Evolutionary conservation across 2,113 vertebrate species (phyloP).

Genomic region (Arizona elegans): DNA sequence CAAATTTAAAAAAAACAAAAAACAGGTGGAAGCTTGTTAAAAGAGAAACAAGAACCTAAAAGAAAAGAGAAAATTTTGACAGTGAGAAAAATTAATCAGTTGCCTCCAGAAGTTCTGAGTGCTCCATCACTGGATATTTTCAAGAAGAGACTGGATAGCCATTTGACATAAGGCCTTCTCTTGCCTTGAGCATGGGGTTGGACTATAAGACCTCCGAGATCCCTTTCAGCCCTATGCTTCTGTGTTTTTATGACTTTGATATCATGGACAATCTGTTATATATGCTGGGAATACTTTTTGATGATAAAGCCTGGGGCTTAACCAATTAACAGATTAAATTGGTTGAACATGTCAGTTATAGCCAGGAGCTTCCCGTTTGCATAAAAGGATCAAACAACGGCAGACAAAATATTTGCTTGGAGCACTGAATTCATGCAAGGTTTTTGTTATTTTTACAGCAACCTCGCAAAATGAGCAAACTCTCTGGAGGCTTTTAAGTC

Average conservation of each 20-base stretch:
- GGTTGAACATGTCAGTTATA: not conserved
- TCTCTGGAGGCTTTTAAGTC: not conserved
- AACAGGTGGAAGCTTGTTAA: too few relatives aligned
- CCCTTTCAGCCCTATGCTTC: not conserved
- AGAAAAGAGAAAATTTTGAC: too few relatives aligned
- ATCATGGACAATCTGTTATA: conserved; percentile 1
- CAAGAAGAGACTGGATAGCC: not conserved
- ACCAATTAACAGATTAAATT: conserved; percentile 4
- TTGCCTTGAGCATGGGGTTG: not conserved
- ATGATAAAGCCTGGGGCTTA: conserved; percentile 10
- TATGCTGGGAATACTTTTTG: conserved; percentile 6
- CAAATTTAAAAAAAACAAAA: too few relatives aligned
- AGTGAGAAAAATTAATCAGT: too few relatives aligned
- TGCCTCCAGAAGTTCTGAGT: not conserved
- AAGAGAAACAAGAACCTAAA: too few relatives aligned
- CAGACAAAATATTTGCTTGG: not conserved
- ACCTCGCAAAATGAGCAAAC: not conserved
- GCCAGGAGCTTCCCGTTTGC: not conserved
- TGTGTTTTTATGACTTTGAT: not conserved
- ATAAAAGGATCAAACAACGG: not conserved
- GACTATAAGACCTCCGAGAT: too few relatives aligned
- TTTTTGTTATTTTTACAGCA: conserved; percentile 3
- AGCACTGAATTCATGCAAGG: not conserved
- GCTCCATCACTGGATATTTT: not conserved
- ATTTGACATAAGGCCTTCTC: too few relatives aligned